Percentiles rank a stretch among this genome's conserved stretches.
phyloP scores from a whole-genome alignment of 2,888 invertebrate genomes.

The Heliconius charithonia region DNA sequence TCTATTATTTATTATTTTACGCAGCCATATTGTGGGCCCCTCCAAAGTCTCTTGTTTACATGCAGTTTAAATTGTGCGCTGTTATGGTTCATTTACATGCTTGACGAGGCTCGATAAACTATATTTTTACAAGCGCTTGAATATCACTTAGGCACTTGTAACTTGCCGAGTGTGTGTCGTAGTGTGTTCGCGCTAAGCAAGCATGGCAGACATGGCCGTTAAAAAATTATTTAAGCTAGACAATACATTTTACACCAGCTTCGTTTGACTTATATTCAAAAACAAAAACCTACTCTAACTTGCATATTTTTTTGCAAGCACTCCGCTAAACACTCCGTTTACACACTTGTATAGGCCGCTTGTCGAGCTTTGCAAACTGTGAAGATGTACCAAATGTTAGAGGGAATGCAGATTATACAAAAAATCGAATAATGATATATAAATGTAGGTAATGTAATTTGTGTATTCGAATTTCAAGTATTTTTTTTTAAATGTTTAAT shows the following conservation, averaged over 20 bases:
- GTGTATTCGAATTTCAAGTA: neutral
- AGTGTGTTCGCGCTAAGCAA: no score
- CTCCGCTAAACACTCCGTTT: neutral
- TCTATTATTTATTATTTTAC: neutral
- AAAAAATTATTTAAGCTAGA: no score
- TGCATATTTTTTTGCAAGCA: no score
- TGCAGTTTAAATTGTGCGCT: constrained; percentile 17
- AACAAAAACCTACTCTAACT: no score
- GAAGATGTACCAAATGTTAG: neutral
- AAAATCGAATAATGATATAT: neutral
- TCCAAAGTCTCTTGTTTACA: constrained; percentile 21
- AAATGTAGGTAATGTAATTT: no score
- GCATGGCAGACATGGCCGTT: neutral
- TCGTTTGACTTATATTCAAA: no score
- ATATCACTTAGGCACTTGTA: neutral
- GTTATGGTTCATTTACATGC: neutral
- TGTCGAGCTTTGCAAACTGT: neutral
- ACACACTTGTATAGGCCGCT: neutral
- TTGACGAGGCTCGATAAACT: neutral
- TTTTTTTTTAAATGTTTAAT: neutral
- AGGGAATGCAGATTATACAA: neutral
- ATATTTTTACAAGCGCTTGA: neutral
- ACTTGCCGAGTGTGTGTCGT: neutral
- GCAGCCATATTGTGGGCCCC: neutral
- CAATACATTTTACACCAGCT: no score